Percentiles rank a stretch among this genome's conserved stretches.
phyloP scores from a whole-genome alignment of 2,113 vertebrate genomes.

The Hemiprocne comata region DNA sequence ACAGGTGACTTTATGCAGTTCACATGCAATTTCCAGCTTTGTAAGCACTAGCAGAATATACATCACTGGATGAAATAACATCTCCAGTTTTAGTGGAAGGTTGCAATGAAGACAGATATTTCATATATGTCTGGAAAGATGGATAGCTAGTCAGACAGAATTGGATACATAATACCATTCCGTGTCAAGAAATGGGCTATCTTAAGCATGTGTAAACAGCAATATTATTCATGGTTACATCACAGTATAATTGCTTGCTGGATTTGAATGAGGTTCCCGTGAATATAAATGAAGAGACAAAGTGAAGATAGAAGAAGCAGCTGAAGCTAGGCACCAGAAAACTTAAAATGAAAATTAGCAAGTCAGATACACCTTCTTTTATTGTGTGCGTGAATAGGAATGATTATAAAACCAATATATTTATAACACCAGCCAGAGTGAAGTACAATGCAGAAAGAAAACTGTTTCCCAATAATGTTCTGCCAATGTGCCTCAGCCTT shows the following conservation, averaged over 20 bases:
- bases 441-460: background rate
- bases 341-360: background rate
- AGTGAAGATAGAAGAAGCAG: constrained; percentile 1
- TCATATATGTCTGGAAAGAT: background rate
- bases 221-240: constrained; percentile 42
- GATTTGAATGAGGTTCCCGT: background rate
- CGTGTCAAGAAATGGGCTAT: background rate
- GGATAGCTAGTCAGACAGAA: background rate
- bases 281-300: constrained; percentile 3
- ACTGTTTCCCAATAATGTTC: background rate
- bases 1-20: background rate
- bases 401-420: background rate
- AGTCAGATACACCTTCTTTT: background rate
- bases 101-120: background rate
- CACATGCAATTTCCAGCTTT: background rate
- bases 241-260: background rate
- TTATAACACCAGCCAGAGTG: background rate
- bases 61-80: background rate
- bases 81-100: background rate
- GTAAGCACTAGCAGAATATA: background rate
- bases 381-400: background rate
- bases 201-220: constrained; percentile 16
- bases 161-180: background rate
- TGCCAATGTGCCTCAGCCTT: background rate
- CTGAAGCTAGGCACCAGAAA: background rate